Evolutionary conservation across 2,113 vertebrate species (phyloP).

Genomic region (Corythornis madagascariensis): DNA sequence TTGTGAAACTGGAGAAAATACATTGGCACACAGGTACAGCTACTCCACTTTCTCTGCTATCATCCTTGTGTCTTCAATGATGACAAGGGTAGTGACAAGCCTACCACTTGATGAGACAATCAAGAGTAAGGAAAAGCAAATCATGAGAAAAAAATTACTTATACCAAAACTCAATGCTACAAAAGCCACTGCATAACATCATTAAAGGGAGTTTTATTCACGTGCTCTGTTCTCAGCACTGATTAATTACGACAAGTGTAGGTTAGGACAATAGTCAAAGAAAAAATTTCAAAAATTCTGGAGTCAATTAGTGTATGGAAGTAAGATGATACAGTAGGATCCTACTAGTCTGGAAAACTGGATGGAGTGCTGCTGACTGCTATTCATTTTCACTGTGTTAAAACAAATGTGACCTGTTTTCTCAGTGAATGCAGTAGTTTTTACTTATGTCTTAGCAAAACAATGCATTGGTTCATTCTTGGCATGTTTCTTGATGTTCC

Average conservation of each 20-base stretch:
- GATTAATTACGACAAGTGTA: not conserved
- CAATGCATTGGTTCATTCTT: not conserved
- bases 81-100: not conserved
- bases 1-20: constrained; percentile 7
- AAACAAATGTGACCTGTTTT: not conserved
- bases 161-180: not conserved
- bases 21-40: not conserved
- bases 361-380: not conserved
- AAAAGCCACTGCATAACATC: not conserved
- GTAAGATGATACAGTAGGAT: not conserved
- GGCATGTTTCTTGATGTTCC: not conserved
- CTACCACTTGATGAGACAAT: not conserved
- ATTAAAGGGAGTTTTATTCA: not conserved
- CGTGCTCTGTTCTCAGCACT: not conserved
- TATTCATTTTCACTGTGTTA: not conserved
- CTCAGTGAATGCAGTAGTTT: not conserved
- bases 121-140: not conserved
- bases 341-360: not conserved
- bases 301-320: not conserved
- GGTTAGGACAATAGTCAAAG: not conserved
- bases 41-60: not conserved
- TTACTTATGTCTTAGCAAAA: not conserved
- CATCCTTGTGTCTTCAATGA: not conserved
- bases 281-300: not conserved
- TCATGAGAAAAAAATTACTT: not conserved